Evolutionary conservation across 2,113 vertebrate species (phyloP), one percentile per base, ranked within the genome.

Genomic region (Gnathonemus echidnorhynchus): DNA sequence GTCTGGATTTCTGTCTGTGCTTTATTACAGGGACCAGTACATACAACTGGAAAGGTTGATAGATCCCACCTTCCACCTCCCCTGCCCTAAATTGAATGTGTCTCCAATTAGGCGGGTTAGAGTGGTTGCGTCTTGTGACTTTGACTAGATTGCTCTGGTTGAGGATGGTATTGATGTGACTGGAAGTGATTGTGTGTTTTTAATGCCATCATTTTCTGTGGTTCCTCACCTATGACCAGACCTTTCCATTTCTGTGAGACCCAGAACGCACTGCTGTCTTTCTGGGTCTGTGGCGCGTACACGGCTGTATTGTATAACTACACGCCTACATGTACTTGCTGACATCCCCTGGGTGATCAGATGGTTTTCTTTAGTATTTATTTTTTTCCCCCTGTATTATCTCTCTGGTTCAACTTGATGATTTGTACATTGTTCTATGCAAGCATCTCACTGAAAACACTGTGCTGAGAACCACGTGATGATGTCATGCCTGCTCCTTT

Each of bases 371-470:
- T 83, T 90, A 21, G 3, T 84, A 85, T 80, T 87, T n/a, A 85
- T 80, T 87, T n/a, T 86, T 86, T 87, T 50, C 90, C 42, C 48
- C 88, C 42, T 24, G 49, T 35, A 56, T 88, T 77, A 42, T 49
- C 46, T 52, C 58, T 50, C 80, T 35, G 31, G 87, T 89, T 93
- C 91, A 91, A 93, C 92, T 92, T 93, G 88, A 92, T 93, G 90
- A 56, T 46, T 85, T 53, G 92, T 91, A 90, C 90, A 90, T 88
- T 56, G 91, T 90, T 70, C 94, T 95, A 94, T 95, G 94, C 94
- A 95, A 93, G 90, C 92, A 90, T 93, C 90, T 93, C 92, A 88
- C 89, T 89, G 90, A 89, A 90, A 92, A 90, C 89, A 84, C 86
- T 88, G 89, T 77, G 49, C 83, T 83, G 87, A 90, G 50, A 80